phyloP scores from a whole-genome alignment of 2,888 invertebrate genomes.

The Sinhomidia bicolor region DNA sequence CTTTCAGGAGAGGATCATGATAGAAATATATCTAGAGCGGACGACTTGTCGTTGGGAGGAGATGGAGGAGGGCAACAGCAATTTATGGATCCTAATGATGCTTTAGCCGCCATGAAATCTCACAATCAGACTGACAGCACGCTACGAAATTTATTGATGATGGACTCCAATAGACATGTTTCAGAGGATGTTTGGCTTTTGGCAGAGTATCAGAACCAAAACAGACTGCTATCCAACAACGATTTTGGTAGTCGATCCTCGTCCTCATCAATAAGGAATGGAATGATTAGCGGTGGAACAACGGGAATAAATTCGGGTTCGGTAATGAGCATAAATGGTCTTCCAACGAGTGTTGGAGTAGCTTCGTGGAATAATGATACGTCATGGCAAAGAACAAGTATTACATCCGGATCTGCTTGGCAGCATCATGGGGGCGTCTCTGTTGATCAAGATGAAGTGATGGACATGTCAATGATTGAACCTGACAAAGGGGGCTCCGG shows the following conservation, averaged over 20 bases:
- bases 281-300: slow-evolving; percentile 50
- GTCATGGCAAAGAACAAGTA: slow-evolving; percentile 43
- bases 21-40: slow-evolving; percentile 53
- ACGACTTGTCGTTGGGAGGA: slow-evolving; percentile 71
- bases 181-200: slow-evolving; percentile 77
- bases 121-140: slow-evolving; percentile 76
- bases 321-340: slow-evolving; percentile 51
- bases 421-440: slow-evolving; percentile 58
- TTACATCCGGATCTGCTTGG: slow-evolving; percentile 17
- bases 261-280: slow-evolving; percentile 50
- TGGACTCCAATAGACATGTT: slow-evolving; percentile 75
- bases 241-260: slow-evolving; percentile 13
- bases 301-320: slow-evolving; percentile 40
- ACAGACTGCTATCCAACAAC: slow-evolving; percentile 43
- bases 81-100: slow-evolving; percentile 77
- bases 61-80: slow-evolving; percentile 69
- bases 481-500: slow-evolving; percentile 61
- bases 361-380: slow-evolving; percentile 52
- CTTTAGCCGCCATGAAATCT: slow-evolving; percentile 68
- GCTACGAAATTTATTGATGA: slow-evolving; percentile 78
- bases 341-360: slow-evolving; percentile 31
- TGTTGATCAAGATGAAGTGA: slow-evolving; percentile 79
- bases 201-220: slow-evolving; percentile 75
- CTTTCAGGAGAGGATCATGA: slow-evolving; percentile 67
- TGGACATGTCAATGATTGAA: slow-evolving; percentile 79